A percentile compares a stretch with the other conserved stretches of the same genome.
These are phyloP conservation scores for Ophthalmolycus amberensis DNA, from an alignment of 2,113 vertebrate genomes.

Conservation along the genomic window DNA sequence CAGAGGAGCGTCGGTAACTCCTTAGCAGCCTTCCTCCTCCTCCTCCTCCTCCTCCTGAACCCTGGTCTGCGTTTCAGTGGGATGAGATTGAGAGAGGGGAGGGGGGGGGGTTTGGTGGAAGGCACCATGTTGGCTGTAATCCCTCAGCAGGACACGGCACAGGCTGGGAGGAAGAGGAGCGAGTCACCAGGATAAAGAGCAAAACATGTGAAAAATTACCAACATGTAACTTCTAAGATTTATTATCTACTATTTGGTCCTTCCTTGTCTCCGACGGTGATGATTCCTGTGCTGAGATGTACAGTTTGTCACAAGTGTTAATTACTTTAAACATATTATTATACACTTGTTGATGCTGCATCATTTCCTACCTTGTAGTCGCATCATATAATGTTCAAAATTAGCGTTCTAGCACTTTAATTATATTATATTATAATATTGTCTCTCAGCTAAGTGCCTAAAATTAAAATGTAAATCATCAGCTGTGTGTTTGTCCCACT, in stretches of 20 bases:
- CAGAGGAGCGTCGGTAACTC: not conserved
- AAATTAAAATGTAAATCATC: not conserved
- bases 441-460: not conserved
- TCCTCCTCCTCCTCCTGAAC: not conserved
- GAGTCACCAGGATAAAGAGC: constrained; percentile 33
- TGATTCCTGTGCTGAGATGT: not conserved
- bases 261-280: not conserved
- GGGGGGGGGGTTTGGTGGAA: constrained; percentile 11
- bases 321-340: not conserved
- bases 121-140: constrained; percentile 46
- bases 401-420: not conserved
- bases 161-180: constrained; percentile 31
- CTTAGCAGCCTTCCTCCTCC: not conserved
- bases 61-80: constrained; percentile 6
- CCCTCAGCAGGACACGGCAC: constrained; percentile 39
- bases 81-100: not conserved
- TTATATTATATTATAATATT: not conserved
- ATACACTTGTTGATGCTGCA: not conserved
- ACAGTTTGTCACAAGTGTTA: not conserved
- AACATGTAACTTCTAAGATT: not conserved
- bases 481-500: constrained; percentile 8
- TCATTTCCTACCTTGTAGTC: not conserved
- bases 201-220: not conserved
- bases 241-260: not conserved
- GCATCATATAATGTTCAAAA: not conserved